These are phyloP conservation scores for Mactra quadrangularis DNA, from an alignment of 1,140 invertebrate genomes.

Conservation along the genomic window DNA sequence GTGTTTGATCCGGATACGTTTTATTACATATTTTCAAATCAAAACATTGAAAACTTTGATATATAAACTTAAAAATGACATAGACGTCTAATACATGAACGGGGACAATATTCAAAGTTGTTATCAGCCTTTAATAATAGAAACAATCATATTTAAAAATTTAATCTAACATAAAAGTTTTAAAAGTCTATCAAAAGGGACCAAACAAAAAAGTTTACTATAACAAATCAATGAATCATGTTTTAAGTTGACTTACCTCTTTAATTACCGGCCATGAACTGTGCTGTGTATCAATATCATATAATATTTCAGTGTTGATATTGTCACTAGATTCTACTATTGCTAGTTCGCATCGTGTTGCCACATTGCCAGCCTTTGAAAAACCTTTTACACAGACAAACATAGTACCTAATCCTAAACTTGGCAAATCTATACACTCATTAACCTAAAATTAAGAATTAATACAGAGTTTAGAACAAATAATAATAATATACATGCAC, in stretches of 20 bases:
- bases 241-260: constrained; percentile 19
- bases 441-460: constrained; percentile 27
- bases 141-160: too few relatives aligned
- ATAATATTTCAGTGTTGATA: not conserved
- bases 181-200: too few relatives aligned
- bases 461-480: too few relatives aligned
- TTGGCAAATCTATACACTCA: constrained; percentile 10
- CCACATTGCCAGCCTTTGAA: not conserved
- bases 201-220: too few relatives aligned
- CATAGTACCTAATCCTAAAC: not conserved
- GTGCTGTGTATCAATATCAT: constrained; percentile 25
- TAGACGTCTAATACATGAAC: too few relatives aligned
- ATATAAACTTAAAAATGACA: too few relatives aligned
- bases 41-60: not conserved
- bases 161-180: too few relatives aligned
- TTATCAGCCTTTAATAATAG: too few relatives aligned
- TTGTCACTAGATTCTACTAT: too few relatives aligned
- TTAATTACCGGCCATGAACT: constrained; percentile 7
- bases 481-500: too few relatives aligned
- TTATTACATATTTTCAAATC: not conserved
- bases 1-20: not conserved
- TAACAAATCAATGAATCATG: too few relatives aligned
- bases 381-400: constrained; percentile 5
- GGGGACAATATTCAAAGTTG: too few relatives aligned
- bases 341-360: not conserved